Conservation (phyloP, 2,797 vertebrate species). For the Oophaga sylvatica region DNA sequence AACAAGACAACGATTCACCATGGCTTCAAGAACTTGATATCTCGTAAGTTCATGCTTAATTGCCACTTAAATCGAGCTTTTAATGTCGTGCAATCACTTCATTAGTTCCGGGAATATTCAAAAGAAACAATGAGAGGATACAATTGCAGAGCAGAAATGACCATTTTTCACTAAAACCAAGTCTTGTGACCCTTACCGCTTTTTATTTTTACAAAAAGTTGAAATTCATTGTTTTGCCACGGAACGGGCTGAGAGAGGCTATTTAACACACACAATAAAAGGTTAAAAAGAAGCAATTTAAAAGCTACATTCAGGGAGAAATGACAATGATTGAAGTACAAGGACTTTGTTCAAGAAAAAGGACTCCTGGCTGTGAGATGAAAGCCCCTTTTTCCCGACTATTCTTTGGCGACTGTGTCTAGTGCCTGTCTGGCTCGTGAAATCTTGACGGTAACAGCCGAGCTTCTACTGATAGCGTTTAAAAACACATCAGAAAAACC, state of each 20-base stretch:
- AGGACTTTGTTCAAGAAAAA: constrained; percentile 53
- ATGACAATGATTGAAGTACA: constrained; percentile 58
- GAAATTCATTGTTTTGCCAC: constrained; percentile 24
- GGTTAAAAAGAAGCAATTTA: constrained; percentile 29
- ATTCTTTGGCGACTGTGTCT: background rate
- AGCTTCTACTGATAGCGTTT: background rate
- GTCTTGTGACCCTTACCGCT: background rate
- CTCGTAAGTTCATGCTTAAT: constrained; percentile 69
- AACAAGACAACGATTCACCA: constrained; percentile 63
- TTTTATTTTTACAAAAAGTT: constrained; percentile 15
- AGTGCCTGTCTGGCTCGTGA: background rate
- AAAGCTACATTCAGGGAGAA: constrained; percentile 45
- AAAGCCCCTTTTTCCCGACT: constrained; percentile 19
- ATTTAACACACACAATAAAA: constrained; percentile 64
- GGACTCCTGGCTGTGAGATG: constrained; percentile 56
- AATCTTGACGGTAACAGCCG: background rate
- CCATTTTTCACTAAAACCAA: constrained; percentile 46
- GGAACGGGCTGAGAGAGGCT: constrained; percentile 55
- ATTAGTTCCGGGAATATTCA: constrained; percentile 63
- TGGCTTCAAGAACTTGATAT: constrained; percentile 61
- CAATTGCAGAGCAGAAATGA: constrained; percentile 57
- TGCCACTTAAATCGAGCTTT: constrained; percentile 68
- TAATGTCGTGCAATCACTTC: constrained; percentile 69
- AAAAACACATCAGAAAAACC: background rate
- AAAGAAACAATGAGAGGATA: constrained; percentile 62